These are phyloP conservation scores for Mustela nigripes DNA, from an alignment of 2,113 vertebrate genomes.

Conservation along the genomic window DNA sequence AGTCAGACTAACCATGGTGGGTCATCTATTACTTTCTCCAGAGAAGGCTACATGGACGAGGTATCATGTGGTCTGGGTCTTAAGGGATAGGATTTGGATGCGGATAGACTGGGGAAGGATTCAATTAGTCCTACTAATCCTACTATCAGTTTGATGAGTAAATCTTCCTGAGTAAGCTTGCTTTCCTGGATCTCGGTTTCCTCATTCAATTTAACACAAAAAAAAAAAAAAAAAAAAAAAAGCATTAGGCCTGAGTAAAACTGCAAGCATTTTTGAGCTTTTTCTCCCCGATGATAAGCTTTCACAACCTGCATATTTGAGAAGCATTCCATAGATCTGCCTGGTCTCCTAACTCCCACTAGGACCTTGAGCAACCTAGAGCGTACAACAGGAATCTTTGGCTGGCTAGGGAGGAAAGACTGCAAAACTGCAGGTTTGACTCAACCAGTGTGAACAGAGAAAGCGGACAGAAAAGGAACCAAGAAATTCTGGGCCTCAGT, in stretches of 20 bases:
- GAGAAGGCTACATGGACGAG: neutral
- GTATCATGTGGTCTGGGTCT: neutral
- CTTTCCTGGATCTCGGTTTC: conserved; percentile 12
- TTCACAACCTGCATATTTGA: neutral
- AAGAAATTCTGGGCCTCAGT: neutral
- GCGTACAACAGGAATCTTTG: neutral
- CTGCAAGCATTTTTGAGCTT: neutral
- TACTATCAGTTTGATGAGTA: neutral
- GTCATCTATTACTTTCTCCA: neutral
- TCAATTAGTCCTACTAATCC: neutral
- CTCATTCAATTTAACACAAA: neutral
- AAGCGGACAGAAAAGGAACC: neutral
- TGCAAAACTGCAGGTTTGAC: neutral
- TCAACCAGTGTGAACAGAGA: neutral
- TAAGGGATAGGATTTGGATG: neutral
- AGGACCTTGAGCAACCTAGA: neutral
- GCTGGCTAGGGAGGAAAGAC: neutral
- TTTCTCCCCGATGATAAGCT: neutral
- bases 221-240: neutral
- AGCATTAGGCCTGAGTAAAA: conserved; percentile 19
- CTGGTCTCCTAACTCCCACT: neutral
- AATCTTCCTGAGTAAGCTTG: neutral
- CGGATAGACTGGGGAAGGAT: neutral
- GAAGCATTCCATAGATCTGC: neutral
- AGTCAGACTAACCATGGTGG: neutral